A percentile compares a stretch with the other conserved stretches of the same genome.
Evolutionary conservation across 2,888 invertebrate species (phyloP).

Genomic region (Entomobrya multifasciata): DNA sequence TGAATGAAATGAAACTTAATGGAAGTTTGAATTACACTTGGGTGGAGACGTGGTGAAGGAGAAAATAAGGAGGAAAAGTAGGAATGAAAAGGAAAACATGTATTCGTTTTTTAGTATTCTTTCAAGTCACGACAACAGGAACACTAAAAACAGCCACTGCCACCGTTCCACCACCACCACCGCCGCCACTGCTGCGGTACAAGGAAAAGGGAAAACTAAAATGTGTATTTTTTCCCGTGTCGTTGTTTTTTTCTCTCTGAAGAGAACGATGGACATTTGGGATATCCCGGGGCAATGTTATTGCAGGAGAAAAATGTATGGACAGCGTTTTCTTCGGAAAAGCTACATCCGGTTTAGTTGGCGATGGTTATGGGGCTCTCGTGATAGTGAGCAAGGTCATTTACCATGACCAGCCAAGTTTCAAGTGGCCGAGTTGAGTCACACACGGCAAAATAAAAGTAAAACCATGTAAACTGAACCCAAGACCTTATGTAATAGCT

Average conservation of each 20-base stretch:
- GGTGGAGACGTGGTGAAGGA: slow-evolving; percentile 38
- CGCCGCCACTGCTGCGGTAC: background rate
- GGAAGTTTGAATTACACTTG: slow-evolving; percentile 48
- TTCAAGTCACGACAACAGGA: background rate
- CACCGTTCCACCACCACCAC: background rate
- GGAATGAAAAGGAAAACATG: background rate
- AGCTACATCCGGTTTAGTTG: slow-evolving; percentile 40
- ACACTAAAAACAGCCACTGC: background rate
- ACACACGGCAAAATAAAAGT: background rate
- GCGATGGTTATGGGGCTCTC: slow-evolving; percentile 1
- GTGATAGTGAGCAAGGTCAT: slow-evolving; percentile 47
- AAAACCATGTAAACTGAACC: background rate
- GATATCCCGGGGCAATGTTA: slow-evolving; percentile 30
- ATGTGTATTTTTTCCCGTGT: slow-evolving; percentile 23
- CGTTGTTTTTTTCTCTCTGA: slow-evolving; percentile 6
- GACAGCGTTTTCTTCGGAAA: slow-evolving; percentile 43
- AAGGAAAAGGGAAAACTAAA: slow-evolving; percentile 1
- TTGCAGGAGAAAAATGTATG: background rate
- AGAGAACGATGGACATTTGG: slow-evolving; percentile 31
- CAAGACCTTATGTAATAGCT: background rate
- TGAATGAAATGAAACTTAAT: slow-evolving; percentile 57
- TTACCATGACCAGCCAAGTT: slow-evolving; percentile 5
- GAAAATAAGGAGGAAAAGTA: slow-evolving; percentile 29
- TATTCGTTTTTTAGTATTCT: background rate
- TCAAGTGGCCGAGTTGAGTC: too few relatives aligned